These are phyloP conservation scores for Pachypanchax playfairii DNA, from an alignment of 2,113 vertebrate species.

Conservation along the genomic window DNA sequence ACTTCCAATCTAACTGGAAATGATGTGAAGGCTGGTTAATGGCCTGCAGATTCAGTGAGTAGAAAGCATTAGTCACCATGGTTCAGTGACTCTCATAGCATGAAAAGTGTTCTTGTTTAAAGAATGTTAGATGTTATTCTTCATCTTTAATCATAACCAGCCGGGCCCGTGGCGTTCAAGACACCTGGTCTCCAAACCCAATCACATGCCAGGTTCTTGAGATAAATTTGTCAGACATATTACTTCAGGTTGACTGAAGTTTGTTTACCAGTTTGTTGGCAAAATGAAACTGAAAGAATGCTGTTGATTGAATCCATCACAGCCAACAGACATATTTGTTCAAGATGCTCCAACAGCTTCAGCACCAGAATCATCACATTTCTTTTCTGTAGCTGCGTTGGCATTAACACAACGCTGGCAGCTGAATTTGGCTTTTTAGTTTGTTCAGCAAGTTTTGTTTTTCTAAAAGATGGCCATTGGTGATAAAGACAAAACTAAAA, in stretches of 20 bases:
- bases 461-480: slow-evolving; percentile 1
- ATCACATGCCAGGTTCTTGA: slow-evolving; percentile 53
- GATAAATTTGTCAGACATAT: slow-evolving; percentile 43
- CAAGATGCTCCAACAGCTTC: not conserved
- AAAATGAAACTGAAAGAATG: slow-evolving; percentile 11
- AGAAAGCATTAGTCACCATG: slow-evolving; percentile 22
- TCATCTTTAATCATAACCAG: slow-evolving; percentile 50
- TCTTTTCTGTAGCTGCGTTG: not conserved
- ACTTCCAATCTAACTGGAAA: slow-evolving; percentile 8
- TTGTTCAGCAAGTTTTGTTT: slow-evolving; percentile 4
- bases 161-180: slow-evolving; percentile 29
- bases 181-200: slow-evolving; percentile 55
- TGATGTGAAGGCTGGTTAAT: slow-evolving; percentile 24
- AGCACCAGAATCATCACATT: not conserved
- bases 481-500: not conserved
- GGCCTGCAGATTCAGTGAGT: slow-evolving; percentile 13
- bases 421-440: not conserved
- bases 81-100: slow-evolving; percentile 32
- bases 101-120: slow-evolving; percentile 45
- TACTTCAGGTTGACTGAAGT: slow-evolving; percentile 31
- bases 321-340: not conserved
- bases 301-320: slow-evolving; percentile 17
- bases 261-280: slow-evolving; percentile 28
- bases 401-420: not conserved
- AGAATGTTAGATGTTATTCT: slow-evolving; percentile 56